Evolutionary conservation across 2,888 invertebrate genomes (phyloP), one percentile per base, ranked within the genome.

Genomic region (Peribatodes rhomboidaria): DNA sequence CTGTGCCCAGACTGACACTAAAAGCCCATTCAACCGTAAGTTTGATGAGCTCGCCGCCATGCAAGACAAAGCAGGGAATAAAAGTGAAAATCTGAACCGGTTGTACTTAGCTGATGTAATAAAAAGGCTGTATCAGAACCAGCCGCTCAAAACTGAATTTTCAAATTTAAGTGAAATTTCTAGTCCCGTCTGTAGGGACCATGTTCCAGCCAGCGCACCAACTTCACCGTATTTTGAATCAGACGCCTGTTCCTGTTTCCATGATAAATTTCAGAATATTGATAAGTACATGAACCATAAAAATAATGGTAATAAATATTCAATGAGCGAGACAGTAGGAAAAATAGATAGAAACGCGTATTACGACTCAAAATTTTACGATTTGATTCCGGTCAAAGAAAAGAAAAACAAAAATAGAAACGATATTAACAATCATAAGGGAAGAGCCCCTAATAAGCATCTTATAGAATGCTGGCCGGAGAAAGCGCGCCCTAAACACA

Each of bases 381-480:
- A 92, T 68, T 68, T 90, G 16, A 70, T 88, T 18, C 92, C 92
- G 1, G 91, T 92, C 1, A 91, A 82, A 72, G 91, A 92, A 69
- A 83, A 80, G 31, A 53, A 83, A 1, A 16, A 69, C 4, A 83
- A 80, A 71, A 61, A 63, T 16, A 73, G 71, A 57, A 82, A 79
- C 54, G 71, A 78, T 31, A 68, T 71, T 0, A 75, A 77, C 16
- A 59, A 37, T 18, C 39, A 62, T 9, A 82, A 77, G 61, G 81
- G 65, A 68, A 83, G 76, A 39, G 75, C 80, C 44, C 56, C 60
- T 33, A 78, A 71, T 56, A 68, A 61, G 16, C 58, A 72, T 9
- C 65, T 71, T 22, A 71, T 75, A 13, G 76, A 71, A 52, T 78
- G 73, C 61, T 80, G 76, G 74, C 79, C 82, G 0, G 83, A 82